Percentiles rank a stretch among this genome's conserved stretches.
Evolutionary conservation across 2,113 vertebrate genomes (phyloP).

Genomic region (Uria lomvia): DNA sequence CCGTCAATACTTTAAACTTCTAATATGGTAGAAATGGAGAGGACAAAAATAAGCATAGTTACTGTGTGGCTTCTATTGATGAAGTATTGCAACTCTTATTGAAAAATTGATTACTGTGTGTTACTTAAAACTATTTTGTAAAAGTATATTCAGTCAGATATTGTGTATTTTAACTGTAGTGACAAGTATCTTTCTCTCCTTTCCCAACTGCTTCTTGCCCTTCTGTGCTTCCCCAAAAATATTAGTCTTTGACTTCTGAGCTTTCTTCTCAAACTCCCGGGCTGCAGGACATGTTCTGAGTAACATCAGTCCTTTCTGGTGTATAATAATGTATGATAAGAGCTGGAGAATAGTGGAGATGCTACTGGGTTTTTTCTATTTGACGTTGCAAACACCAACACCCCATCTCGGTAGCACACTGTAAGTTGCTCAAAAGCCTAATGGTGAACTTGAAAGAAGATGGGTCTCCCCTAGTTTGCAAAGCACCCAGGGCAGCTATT

Average conservation of each 20-base stretch:
- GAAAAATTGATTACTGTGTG: background rate
- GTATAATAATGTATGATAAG: accelerated
- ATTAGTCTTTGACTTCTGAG: background rate
- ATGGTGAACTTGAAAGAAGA: background rate
- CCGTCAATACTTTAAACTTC: background rate
- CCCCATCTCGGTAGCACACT: background rate
- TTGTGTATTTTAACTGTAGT: background rate
- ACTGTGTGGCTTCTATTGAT: background rate
- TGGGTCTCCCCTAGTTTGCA: background rate
- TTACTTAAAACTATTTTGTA: background rate
- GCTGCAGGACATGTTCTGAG: background rate
- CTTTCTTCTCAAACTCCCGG: background rate
- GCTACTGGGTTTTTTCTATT: background rate
- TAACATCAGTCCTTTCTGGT: background rate
- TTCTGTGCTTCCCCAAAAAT: background rate
- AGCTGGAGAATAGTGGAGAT: background rate
- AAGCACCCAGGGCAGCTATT: background rate
- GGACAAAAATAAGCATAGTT: background rate
- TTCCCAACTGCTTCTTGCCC: background rate
- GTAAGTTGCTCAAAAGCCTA: background rate
- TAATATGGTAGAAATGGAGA: background rate
- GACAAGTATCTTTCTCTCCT: background rate
- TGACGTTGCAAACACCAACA: background rate
- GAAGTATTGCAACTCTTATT: background rate
- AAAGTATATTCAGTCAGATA: background rate